Percentiles rank a stretch among this genome's conserved stretches.
phyloP scores from a whole-genome alignment of 2,888 invertebrate genomes.

The Rhingia rostrata region DNA sequence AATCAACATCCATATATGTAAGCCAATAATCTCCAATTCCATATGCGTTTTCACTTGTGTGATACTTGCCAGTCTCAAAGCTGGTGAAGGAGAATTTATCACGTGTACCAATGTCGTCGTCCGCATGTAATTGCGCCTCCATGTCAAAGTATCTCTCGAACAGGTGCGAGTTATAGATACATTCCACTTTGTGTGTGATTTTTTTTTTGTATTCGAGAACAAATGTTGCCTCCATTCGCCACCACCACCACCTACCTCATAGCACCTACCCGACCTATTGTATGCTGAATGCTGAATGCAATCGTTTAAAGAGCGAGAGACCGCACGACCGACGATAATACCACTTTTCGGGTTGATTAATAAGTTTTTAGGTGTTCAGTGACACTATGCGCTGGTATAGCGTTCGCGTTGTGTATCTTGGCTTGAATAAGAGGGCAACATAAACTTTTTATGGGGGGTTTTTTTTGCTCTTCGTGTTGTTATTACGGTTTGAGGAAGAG shows the following conservation, averaged over 20 bases:
- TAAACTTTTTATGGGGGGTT: conserved; percentile 62
- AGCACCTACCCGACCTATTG: conserved; percentile 1
- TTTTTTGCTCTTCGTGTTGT: conserved; percentile 32
- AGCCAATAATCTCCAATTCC: conserved; percentile 2
- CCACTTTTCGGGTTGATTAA: conserved; percentile 71
- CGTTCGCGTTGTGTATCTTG: conserved; percentile 22
- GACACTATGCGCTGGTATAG: conserved; percentile 64
- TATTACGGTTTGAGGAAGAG: conserved; percentile 29
- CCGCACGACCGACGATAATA: conserved; percentile 45
- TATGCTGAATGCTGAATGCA: conserved; percentile 28
- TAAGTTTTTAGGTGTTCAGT: conserved; percentile 73
- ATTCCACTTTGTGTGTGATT: conserved; percentile 50
- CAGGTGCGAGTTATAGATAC: conserved; percentile 70
- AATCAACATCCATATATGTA: background rate
- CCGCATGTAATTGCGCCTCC: conserved; percentile 52
- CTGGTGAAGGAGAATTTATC: conserved; percentile 23
- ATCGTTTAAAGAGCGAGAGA: conserved; percentile 21
- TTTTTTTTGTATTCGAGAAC: conserved; percentile 24
- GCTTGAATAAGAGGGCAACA: conserved; percentile 52
- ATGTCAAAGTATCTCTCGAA: conserved; percentile 65
- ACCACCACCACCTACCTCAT: background rate
- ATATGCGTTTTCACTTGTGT: background rate
- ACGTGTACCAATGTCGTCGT: conserved; percentile 40
- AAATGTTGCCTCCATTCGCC: conserved; percentile 16
- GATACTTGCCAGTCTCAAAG: conserved; percentile 11